Evolutionary conservation across 2,113 vertebrate genomes (phyloP).

Genomic region (Peucedramus taeniatus): DNA sequence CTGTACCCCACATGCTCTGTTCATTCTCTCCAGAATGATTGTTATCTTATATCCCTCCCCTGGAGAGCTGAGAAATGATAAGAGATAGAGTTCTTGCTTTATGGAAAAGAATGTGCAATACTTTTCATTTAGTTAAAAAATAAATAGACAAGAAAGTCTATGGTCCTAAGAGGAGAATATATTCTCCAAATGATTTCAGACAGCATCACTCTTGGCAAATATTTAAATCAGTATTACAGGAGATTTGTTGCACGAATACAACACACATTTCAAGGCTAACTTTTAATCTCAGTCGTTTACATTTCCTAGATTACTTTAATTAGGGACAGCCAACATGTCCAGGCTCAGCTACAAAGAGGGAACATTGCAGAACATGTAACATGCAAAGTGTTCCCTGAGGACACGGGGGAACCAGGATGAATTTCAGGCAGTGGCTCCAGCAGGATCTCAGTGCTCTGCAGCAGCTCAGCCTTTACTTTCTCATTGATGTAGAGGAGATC

Average conservation of each 20-base stretch:
- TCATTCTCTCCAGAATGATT: background rate
- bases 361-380: background rate
- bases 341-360: background rate
- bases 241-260: background rate
- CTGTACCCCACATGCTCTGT: background rate
- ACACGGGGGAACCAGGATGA: accelerated
- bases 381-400: background rate
- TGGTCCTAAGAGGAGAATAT: background rate
- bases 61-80: background rate
- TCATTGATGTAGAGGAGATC: background rate
- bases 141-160: background rate
- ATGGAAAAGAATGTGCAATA: background rate
- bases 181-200: background rate
- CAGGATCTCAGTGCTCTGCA: background rate
- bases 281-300: background rate
- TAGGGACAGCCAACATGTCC: background rate
- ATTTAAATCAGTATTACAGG: background rate
- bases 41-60: background rate
- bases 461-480: background rate
- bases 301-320: background rate
- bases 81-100: background rate
- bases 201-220: background rate
- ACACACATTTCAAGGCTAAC: background rate
- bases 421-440: background rate
- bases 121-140: background rate